Evolutionary conservation across 2,113 vertebrate species (phyloP).

Genomic region (Oceanodroma tethys): DNA sequence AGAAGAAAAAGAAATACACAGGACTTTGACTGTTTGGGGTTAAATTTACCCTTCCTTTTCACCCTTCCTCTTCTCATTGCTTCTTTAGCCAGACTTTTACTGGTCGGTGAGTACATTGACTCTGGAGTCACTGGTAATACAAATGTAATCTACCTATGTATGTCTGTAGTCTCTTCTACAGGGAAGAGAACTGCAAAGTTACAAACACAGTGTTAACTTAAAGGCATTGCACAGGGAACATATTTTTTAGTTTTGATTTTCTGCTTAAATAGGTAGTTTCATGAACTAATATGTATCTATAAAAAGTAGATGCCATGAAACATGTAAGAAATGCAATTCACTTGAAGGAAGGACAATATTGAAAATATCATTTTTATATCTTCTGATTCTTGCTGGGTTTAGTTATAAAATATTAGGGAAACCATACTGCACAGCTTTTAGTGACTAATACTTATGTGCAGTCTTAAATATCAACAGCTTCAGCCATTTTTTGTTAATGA

Average conservation of each 20-base stretch:
- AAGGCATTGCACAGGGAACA: not conserved
- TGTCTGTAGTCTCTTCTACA: not conserved
- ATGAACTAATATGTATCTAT: not conserved
- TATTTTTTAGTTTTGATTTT: not conserved
- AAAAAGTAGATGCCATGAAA: not conserved
- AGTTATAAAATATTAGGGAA: not conserved
- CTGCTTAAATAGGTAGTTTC: not conserved
- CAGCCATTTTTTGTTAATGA: slow-evolving; percentile 43
- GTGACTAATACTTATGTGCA: not conserved
- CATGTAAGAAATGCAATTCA: not conserved
- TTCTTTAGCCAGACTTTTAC: not conserved
- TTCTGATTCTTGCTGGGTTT: not conserved
- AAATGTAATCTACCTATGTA: not conserved
- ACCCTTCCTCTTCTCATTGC: not conserved
- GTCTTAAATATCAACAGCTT: slow-evolving; percentile 25
- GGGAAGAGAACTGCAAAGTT: not conserved
- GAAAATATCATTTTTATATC: not conserved
- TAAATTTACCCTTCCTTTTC: not conserved
- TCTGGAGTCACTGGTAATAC: not conserved
- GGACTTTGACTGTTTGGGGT: not conserved
- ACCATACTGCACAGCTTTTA: not conserved
- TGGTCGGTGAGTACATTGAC: not conserved
- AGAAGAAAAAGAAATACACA: not conserved
- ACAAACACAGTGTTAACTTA: not conserved
- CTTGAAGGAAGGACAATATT: not conserved